Evolutionary conservation across 2,797 vertebrate species (phyloP).

Genomic region (Sebastes minor): DNA sequence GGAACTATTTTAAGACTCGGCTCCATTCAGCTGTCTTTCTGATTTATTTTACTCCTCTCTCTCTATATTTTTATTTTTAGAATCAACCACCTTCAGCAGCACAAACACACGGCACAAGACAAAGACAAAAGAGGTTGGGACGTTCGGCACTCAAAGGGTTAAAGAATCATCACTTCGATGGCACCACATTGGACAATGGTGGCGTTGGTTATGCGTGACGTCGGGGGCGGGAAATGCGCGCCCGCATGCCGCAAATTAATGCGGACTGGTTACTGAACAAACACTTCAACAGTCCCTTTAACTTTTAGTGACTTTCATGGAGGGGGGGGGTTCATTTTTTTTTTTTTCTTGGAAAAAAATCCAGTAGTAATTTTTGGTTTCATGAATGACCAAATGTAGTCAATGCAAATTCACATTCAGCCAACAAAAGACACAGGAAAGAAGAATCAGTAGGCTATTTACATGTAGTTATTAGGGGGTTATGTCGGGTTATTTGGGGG

Average conservation of each 20-base stretch:
- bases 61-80: constrained; percentile 32
- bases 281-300: constrained; percentile 84
- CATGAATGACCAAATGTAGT: constrained; percentile 42
- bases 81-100: constrained; percentile 86
- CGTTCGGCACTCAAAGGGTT: constrained; percentile 88
- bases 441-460: constrained; percentile 71
- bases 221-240: constrained; percentile 22
- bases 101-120: constrained; percentile 66
- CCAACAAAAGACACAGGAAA: constrained; percentile 80
- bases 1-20: neutral
- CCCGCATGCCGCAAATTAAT: constrained; percentile 21
- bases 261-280: constrained; percentile 23
- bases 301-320: constrained; percentile 83
- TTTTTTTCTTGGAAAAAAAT: constrained; percentile 14
- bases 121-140: constrained; percentile 64
- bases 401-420: constrained; percentile 77
- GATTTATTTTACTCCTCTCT: neutral
- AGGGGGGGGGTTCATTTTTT: neutral
- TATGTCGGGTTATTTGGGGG: constrained; percentile 88
- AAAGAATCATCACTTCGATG: constrained; percentile 73
- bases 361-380: constrained; percentile 41
- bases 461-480: constrained; percentile 85
- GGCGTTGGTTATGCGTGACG: neutral
- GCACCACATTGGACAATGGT: constrained; percentile 40
- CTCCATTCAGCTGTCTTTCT: neutral